Base-by-base conservation (phyloP, 2,888 invertebrate genomes). In the Morinoia aosen region DNA sequence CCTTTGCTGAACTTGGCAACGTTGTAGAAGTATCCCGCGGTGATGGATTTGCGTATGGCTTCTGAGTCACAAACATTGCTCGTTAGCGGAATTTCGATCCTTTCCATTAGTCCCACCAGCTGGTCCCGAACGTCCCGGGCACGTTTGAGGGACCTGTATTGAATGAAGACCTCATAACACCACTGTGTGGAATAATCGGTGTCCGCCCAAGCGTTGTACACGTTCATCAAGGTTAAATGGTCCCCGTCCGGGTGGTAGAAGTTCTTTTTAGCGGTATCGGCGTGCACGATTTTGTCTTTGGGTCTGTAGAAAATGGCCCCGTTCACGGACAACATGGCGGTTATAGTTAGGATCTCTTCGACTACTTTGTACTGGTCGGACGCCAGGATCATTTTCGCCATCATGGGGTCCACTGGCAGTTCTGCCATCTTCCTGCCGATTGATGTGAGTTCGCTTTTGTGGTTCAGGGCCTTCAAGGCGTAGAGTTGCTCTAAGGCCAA, bases 81-180 rank as follows among this genome's bases (percentile, higher is more conserved):
- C 0, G 98, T 98, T 97, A 99, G 98, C 96, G 99, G 99, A 97
- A 99, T 99, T 98, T 99, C 99, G 4, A 99, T 99, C 96, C 99
- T 98, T 97, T 99, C 99, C 98, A 99, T 98, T 95, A 99, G 97
- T 0, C 99, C 99, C 12, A 98, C 99, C 64, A 99, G 97, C 97
- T 99, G 99, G 97, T 99, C 99, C 48, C 99, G 98, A 0, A 99
- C 99, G 97, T 99, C 99, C 95, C 99, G 97, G 0, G 99, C 99
- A 97, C 99, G 97, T 97, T 99, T 99, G 99, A 99, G 98, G 5
- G 99, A 99, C 96, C 98, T 95, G 97, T 99, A 98, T 97, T 99
- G 99, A 97, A 99, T 99, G 97, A 99, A 99, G 97, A 99, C 99
- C 97, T 99, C 99, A 97, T 99, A 99, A 97, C 99, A 99, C 99